Evolutionary conservation across 2,797 vertebrate species (phyloP), one percentile per base, ranked within the genome.

Genomic region (Lophotriccus pileatus): DNA sequence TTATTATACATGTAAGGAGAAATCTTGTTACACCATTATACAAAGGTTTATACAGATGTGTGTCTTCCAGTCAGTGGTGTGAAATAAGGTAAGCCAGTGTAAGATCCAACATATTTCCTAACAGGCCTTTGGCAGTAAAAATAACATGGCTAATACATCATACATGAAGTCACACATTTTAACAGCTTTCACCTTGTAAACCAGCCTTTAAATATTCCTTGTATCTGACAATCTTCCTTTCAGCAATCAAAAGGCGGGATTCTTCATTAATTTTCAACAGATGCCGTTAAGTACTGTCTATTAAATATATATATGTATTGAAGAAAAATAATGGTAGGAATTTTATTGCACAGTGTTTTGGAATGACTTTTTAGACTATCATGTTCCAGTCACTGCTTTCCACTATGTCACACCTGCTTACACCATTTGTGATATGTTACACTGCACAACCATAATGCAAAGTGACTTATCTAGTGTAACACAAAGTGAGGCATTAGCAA

Each of bases 401-500:
- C 44, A 81, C 47, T 24, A 28, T 87, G 87, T 91, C 73, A 94
- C 92, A 92, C 91, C 87, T 93, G 89, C 87, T 94, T 84, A 43
- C 9, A 1, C 59, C 41, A 30, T 56, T 95, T 91, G 46, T 88
- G 79, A 82, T 73, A 84, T 44, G 28, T 68, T 69, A 75, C 53
- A 36, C 56, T 58, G 50, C 62, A 63, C 62, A 89, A 11, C 68
- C 32, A 11, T 91, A 95, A 95, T 49, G 36, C 62, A 87, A 63
- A 95, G 73, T 86, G 95, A 93, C 82, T 95, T 89, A 87, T 52
- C 82, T 80, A 75, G 84, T 78, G 92, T 92, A 87, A 78, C 90
- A 89, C 36, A 91, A 97, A 94, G 79, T 87, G 82, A 94, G 62
- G 73, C 90, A 95, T 93, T 96, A 96, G 52, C 53, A 95, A 63